Percentiles rank a stretch among this genome's conserved stretches.
Evolutionary conservation across 92 coral and sea anemone genomes (phyloP).

Genomic region (Parazoanthus atlanticus): DNA sequence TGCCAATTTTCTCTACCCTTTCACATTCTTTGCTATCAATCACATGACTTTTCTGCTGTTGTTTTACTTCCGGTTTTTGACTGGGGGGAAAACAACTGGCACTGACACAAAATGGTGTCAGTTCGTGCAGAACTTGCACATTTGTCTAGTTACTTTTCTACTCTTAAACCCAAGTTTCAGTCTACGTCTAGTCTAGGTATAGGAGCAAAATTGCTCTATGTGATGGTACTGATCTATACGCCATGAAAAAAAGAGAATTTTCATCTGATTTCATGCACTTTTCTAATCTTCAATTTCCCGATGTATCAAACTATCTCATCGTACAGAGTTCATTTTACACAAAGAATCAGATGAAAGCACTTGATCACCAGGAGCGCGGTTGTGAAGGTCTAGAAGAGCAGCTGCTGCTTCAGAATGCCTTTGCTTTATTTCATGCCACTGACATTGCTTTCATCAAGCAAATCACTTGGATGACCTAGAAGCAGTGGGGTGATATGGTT

Average conservation of each 20-base stretch:
- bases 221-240: constrained; percentile 42
- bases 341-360: constrained; percentile 44
- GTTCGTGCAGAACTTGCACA: neutral
- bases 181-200: no score
- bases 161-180: constrained; percentile 1
- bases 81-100: neutral
- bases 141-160: constrained; percentile 13
- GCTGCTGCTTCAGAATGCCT: no score
- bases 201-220: constrained; percentile 23
- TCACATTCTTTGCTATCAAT: neutral
- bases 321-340: constrained; percentile 44
- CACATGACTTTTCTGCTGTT: neutral
- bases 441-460: no score
- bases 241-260: constrained; percentile 42
- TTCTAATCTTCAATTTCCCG: constrained; percentile 44
- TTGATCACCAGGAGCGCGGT: no score
- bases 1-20: no score
- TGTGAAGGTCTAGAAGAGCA: no score
- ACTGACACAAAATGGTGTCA: neutral
- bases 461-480: no score
- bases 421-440: no score
- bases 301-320: constrained; percentile 43
- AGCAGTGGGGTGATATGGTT: no score
- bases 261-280: constrained; percentile 14
- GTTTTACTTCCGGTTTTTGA: neutral